Conservation (phyloP, 2,797 vertebrate species). For the Lycodopsis pacificus region DNA sequence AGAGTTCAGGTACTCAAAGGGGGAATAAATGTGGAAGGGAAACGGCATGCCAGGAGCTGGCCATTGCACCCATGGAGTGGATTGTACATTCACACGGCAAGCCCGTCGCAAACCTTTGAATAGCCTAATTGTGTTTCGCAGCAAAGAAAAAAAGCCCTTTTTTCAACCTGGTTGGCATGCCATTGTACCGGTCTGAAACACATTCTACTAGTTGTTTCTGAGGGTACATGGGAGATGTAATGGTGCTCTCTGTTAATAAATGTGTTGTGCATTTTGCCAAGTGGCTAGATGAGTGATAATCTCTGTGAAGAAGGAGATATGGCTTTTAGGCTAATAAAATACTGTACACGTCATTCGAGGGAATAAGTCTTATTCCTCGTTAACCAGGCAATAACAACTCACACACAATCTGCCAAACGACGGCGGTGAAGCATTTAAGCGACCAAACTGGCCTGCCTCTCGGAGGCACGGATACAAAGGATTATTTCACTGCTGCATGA, state of each 20-base stretch:
- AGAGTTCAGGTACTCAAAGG: conserved; percentile 32
- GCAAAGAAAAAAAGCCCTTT: conserved; percentile 31
- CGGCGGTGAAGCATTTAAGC: conserved; percentile 27
- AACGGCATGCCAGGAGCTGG: conserved; percentile 56
- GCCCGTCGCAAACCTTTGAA: conserved; percentile 53
- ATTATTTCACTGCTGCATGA: conserved; percentile 71
- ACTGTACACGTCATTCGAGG: not conserved
- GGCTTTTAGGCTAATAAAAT: conserved; percentile 25
- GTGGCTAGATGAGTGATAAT: conserved; percentile 34
- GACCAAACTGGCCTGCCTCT: conserved; percentile 24
- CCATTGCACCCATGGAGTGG: conserved; percentile 46
- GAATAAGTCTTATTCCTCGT: conserved; percentile 37
- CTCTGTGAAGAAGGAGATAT: conserved; percentile 28
- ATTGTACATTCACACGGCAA: conserved; percentile 45
- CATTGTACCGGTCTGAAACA: conserved; percentile 19
- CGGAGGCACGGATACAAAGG: conserved; percentile 43
- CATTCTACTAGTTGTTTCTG: conserved; percentile 33
- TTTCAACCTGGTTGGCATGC: conserved; percentile 27
- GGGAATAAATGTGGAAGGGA: conserved; percentile 40
- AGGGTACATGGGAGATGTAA: conserved; percentile 19
- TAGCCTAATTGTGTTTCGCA: conserved; percentile 57
- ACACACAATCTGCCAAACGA: conserved; percentile 28
- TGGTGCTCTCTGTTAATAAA: conserved; percentile 3
- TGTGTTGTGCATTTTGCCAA: conserved; percentile 22
- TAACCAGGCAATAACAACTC: conserved; percentile 46